Percentiles rank a stretch among this genome's conserved stretches.
These are phyloP conservation scores for Autographa gamma DNA, from an alignment of 2,888 invertebrate genomes.

Conservation along the genomic window DNA sequence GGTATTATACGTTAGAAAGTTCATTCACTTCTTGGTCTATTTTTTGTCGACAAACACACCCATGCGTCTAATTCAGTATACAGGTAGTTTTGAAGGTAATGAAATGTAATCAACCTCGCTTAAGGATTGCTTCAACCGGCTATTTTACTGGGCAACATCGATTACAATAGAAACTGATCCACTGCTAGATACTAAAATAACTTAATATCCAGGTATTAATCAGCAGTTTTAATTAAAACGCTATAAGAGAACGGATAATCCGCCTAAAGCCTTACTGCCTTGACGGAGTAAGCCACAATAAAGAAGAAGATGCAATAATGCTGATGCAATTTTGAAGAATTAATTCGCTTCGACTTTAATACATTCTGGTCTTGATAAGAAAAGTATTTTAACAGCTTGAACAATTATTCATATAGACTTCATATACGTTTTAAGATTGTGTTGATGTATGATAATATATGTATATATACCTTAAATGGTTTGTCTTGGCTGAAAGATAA, in stretches of 20 bases:
- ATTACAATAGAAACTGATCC: constrained; percentile 11
- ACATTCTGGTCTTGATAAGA: too few relatives aligned
- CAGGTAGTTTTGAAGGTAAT: constrained; percentile 49
- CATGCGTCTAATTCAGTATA: constrained; percentile 37
- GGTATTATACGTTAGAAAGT: constrained; percentile 74
- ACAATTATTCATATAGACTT: too few relatives aligned
- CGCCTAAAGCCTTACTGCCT: neutral
- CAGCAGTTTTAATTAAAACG: neutral
- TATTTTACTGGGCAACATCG: constrained; percentile 5
- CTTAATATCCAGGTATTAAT: neutral
- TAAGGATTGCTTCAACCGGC: constrained; percentile 26
- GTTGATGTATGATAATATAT: too few relatives aligned
- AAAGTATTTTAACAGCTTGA: too few relatives aligned
- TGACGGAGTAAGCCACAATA: neutral
- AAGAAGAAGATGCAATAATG: neutral
- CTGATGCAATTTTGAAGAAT: neutral
- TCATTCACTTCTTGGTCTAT: constrained; percentile 81
- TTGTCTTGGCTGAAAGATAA: too few relatives aligned
- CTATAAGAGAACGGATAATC: neutral
- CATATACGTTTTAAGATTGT: too few relatives aligned
- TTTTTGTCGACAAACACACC: constrained; percentile 66
- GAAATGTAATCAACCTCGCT: constrained; percentile 34
- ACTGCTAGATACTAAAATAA: neutral
- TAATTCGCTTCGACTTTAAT: neutral
- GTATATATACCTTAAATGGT: too few relatives aligned